phyloP scores from a whole-genome alignment of 2,888 invertebrate species.

The Morpho deidamia region DNA sequence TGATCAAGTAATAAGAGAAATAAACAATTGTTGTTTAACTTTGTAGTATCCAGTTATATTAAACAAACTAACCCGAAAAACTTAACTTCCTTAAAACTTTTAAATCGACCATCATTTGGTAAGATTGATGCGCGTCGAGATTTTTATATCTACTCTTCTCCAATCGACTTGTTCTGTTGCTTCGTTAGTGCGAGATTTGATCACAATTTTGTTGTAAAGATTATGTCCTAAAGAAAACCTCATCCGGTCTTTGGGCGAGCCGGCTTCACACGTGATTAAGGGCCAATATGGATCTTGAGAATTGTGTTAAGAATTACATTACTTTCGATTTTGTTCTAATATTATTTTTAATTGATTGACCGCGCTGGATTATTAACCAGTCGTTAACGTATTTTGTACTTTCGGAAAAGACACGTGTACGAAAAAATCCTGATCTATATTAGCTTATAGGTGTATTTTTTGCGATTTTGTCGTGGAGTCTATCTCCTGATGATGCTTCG shows the following conservation, averaged over 20 bases:
- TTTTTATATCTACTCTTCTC: conserved; percentile 56
- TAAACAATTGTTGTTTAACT: too few relatives aligned
- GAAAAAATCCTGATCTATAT: too few relatives aligned
- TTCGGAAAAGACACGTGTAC: too few relatives aligned
- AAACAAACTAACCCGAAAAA: too few relatives aligned
- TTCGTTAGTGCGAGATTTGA: conserved; percentile 70
- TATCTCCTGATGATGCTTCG: too few relatives aligned
- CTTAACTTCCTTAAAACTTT: background rate
- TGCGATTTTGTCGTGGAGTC: too few relatives aligned
- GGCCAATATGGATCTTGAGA: conserved; percentile 20
- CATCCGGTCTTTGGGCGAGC: conserved; percentile 63
- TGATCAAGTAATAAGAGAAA: too few relatives aligned
- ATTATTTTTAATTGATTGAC: too few relatives aligned
- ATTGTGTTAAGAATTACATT: conserved; percentile 1
- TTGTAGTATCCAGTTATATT: too few relatives aligned
- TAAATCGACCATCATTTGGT: conserved; percentile 17
- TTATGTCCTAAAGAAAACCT: conserved; percentile 71
- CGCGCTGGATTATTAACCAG: too few relatives aligned
- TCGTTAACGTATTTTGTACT: too few relatives aligned
- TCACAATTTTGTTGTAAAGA: conserved; percentile 76
- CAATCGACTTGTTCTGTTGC: conserved; percentile 57
- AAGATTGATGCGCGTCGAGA: conserved; percentile 43
- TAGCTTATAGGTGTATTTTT: too few relatives aligned
- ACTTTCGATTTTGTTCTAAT: background rate
- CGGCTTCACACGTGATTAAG: conserved; percentile 41